phyloP scores from a whole-genome alignment of 2,888 invertebrate species.

The Cybosia mesomella region DNA sequence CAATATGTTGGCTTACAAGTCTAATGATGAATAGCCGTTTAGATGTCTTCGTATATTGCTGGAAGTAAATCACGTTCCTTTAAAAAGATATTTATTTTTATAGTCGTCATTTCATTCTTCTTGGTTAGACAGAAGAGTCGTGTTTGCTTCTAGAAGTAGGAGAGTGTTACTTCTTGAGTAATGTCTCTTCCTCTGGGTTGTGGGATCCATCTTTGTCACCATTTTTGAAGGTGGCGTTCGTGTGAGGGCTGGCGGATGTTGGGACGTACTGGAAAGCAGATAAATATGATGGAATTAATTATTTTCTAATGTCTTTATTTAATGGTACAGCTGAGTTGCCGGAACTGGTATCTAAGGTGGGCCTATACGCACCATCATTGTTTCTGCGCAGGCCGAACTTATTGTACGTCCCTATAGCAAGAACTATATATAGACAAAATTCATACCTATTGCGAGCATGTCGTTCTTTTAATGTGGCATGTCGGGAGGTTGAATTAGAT shows the following conservation, averaged over 20 bases:
- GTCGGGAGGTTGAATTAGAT: too few relatives aligned
- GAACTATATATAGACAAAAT: too few relatives aligned
- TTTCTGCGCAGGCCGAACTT: too few relatives aligned
- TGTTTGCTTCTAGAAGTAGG: constrained; percentile 28
- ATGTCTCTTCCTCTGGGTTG: constrained; percentile 72
- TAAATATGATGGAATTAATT: too few relatives aligned
- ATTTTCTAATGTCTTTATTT: too few relatives aligned
- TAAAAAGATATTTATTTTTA: not conserved
- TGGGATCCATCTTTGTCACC: constrained; percentile 53
- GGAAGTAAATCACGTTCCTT: too few relatives aligned
- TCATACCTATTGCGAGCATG: too few relatives aligned
- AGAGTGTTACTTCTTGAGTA: constrained; percentile 70
- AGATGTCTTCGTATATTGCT: not conserved
- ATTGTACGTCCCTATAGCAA: too few relatives aligned
- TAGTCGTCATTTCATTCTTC: constrained; percentile 11
- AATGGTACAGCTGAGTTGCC: too few relatives aligned
- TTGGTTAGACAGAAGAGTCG: constrained; percentile 11
- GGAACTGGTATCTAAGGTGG: too few relatives aligned
- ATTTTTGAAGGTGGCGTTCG: constrained; percentile 68
- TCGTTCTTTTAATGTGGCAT: too few relatives aligned
- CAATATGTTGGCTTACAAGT: constrained; percentile 4
- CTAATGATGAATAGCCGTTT: constrained; percentile 3
- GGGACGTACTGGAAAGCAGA: constrained; percentile 62
- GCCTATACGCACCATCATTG: too few relatives aligned
- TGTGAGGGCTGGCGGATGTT: constrained; percentile 67